Evolutionary conservation across 2,797 vertebrate species (phyloP), one percentile per base, ranked within the genome.

Genomic region (Petrocephalus schoutedeni): DNA sequence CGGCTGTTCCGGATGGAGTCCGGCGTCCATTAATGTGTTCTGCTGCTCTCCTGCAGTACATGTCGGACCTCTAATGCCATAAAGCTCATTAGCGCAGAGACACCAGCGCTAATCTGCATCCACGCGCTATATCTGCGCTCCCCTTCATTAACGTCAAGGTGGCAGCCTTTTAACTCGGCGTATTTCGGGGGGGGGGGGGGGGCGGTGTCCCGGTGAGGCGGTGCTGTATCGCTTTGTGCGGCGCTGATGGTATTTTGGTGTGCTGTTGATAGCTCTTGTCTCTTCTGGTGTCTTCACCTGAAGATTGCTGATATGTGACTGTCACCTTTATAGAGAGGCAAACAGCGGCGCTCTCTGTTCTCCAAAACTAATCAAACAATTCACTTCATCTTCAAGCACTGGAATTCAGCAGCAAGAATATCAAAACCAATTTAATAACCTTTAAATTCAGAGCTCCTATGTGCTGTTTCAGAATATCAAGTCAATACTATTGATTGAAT

Each of bases 261-360:
- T 54, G 57, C 61, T 4, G 77, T 21, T 54, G n/a, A n/a, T 23
- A 32, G 45, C 51, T 16, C 45, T 88, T 58, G 12, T 23, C 41
- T 53, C 3, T 54, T 85, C 32, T 32, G 82, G 23, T 3, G 3
- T 32, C 16, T 14, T 49, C 45, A 49, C 77, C n/a, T 23, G 57
- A 49, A 59, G 45, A 36, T 84, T 85, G 56, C 87, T 82, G 53
- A 80, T 57, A 59, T 58, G 87, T 54, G 36, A 58, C 87, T 59
- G 32, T 21, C 36, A 28, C 74, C 36, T 59, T 80, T 58, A 57
- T 80, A 87, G 36, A 41, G 28, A 80, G 41, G 41, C n/a, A 80
- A 49, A 80, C 41, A 80, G 3, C n/a, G 74, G 36, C 49, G 74
- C 36, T 80, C 21, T 23, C 19, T 54, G 49, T 53, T 84, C 49